A percentile compares a stretch with the other conserved stretches of the same genome.
Conservation (phyloP, 2,888 invertebrate genomes). For the Amphimallon solstitiale region DNA sequence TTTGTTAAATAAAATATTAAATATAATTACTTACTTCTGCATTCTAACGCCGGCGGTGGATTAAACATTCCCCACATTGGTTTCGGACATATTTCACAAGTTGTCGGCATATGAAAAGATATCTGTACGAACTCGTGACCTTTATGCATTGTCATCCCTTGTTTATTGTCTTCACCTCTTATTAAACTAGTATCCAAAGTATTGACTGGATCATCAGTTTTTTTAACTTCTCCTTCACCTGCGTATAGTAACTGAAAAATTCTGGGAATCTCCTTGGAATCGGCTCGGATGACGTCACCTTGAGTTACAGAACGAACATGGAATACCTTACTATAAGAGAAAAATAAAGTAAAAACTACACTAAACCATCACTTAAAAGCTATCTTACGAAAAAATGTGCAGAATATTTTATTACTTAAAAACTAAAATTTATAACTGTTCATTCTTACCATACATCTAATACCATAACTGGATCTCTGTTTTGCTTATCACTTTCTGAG, state of each 20-base stretch:
- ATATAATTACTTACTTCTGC: conserved; percentile 88
- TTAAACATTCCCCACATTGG: conserved; percentile 98
- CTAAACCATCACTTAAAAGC: too few species aligned
- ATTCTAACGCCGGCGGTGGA: conserved; percentile 97
- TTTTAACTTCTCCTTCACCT: conserved; percentile 92
- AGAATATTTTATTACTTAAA: too few species aligned
- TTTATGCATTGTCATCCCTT: conserved; percentile 80
- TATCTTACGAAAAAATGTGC: too few species aligned
- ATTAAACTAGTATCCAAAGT: conserved; percentile 66
- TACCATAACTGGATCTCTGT: conserved; percentile 93
- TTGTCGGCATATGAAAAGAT: conserved; percentile 97
- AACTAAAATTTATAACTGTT: neutral
- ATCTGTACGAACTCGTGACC: conserved; percentile 97
- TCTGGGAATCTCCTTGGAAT: conserved; percentile 98
- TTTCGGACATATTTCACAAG: conserved; percentile 97
- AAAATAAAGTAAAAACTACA: conserved; percentile 34
- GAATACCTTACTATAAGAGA: conserved; percentile 88
- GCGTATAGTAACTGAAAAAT: conserved; percentile 98
- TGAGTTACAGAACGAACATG: conserved; percentile 98
- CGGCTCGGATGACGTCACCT: conserved; percentile 98
- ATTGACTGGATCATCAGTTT: conserved; percentile 74
- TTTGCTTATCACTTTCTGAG: conserved; percentile 92
- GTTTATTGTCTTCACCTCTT: conserved; percentile 63
- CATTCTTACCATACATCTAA: conserved; percentile 88
- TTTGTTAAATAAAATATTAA: too few species aligned